These are phyloP conservation scores for Pipistrellus kuhlii DNA, from an alignment of 2,797 vertebrate species.

Conservation along the genomic window DNA sequence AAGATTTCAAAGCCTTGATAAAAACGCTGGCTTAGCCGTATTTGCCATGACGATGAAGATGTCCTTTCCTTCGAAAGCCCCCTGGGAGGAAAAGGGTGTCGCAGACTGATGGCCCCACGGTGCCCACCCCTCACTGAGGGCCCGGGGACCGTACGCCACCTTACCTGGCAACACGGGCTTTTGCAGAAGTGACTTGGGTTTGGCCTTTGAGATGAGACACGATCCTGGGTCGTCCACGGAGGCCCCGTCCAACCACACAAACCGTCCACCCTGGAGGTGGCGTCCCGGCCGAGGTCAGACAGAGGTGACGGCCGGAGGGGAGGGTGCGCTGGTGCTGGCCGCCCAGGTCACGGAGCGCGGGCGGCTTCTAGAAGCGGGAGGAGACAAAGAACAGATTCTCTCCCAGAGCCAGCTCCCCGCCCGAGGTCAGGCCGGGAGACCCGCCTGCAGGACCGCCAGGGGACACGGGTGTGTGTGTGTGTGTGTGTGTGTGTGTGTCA, in stretches of 20 bases:
- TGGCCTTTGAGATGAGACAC: neutral
- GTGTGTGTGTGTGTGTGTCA: too few relatives aligned
- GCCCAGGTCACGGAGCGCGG: neutral
- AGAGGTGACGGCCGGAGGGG: too few relatives aligned
- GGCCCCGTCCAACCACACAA: neutral
- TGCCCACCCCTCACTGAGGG: neutral
- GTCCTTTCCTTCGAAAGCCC: neutral
- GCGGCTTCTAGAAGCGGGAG: neutral
- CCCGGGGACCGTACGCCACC: neutral
- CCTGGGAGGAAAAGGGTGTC: neutral
- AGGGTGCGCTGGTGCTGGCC: neutral
- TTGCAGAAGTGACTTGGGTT: too few relatives aligned
- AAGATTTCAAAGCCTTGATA: neutral
- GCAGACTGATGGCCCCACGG: neutral
- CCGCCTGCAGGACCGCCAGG: neutral
- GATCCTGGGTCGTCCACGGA: neutral
- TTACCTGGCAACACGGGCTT: neutral
- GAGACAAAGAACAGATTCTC: neutral
- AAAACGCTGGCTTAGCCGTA: neutral
- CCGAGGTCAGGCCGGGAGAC: neutral
- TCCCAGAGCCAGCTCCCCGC: neutral
- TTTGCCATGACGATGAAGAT: neutral
- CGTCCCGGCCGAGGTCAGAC: neutral
- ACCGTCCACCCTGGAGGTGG: neutral
- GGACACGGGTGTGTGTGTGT: too few relatives aligned